Evolutionary conservation across 1,140 invertebrate genomes (phyloP), one percentile per base, ranked within the genome.

Genomic region (Calycopis cecrops): DNA sequence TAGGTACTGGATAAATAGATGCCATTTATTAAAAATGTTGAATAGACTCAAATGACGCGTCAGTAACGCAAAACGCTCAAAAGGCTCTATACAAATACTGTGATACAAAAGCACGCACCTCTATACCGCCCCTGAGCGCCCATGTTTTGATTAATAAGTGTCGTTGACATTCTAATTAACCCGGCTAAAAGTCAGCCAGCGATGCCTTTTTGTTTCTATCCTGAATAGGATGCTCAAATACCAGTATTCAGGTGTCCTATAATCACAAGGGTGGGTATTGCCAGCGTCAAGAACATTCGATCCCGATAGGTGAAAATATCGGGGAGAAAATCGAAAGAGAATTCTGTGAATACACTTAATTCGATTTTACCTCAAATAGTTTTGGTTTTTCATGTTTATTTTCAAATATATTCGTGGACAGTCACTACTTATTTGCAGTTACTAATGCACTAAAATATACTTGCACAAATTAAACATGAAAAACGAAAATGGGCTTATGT

Each of bases 111-210:
- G 47, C 18, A 37, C 35, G 48, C 57, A 28, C 44, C 52, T 38
- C 54, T 21, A 18, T 44, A n/a, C 40, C 12, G 12, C n/a, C 40
- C 8, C 40, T 18, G 62, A 65, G 60, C 62, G 69, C 61, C 60
- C 60, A 59, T 63, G 66, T 48, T 72, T 76, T 80, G 76, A 83
- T 83, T 80, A 83, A 83, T 83, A 80, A 80, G 73, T 73, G 71
- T 62, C 69, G 73, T 73, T 83, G 79, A 83, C 79, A 80, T 76
- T 80, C 76, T 83, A 83, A 83, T 83, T 83, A 79, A 79, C 69
- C 71, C 72, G 67, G 71, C 68, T 73, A 76, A 82, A 82, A 79
- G 76, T 82, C 79, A 71, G 37, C 37, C 37, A 4, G 59, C 62
- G 57, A 62, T 47, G 62, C 67, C 62, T 67, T 65, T 77, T 79